These are phyloP conservation scores for Mastacembelus armatus DNA, from an alignment of 2,797 vertebrate species.

Conservation along the genomic window DNA sequence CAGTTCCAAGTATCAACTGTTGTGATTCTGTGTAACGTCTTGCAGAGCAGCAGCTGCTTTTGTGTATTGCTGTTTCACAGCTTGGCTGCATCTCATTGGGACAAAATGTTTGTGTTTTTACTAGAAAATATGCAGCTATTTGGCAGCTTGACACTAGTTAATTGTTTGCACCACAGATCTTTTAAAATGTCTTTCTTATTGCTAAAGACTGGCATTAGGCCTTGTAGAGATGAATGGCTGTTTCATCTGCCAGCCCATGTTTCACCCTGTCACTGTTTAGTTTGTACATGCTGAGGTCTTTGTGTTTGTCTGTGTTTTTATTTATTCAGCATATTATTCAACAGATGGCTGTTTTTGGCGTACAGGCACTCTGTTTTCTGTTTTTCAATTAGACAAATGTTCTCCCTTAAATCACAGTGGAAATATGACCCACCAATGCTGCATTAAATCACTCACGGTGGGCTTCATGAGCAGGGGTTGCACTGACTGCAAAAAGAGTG, in stretches of 20 bases:
- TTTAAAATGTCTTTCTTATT: neutral
- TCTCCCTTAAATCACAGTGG: constrained; percentile 15
- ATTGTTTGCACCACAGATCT: neutral
- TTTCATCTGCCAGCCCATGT: constrained; percentile 3
- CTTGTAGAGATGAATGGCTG: neutral
- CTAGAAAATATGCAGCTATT: constrained; percentile 3
- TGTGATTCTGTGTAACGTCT: neutral
- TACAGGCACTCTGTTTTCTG: constrained; percentile 6
- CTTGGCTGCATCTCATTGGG: neutral
- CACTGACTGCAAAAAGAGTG: neutral
- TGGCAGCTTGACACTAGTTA: neutral
- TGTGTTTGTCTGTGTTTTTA: constrained; percentile 35
- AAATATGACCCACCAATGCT: constrained; percentile 19
- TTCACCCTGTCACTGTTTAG: neutral
- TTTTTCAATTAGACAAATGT: constrained; percentile 16
- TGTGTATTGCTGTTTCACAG: constrained; percentile 2
- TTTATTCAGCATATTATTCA: constrained; percentile 8
- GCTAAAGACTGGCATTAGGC: constrained; percentile 12
- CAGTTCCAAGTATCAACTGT: constrained; percentile 5
- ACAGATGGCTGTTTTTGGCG: constrained; percentile 2
- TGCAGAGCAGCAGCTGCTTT: constrained; percentile 12
- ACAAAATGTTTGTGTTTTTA: neutral
- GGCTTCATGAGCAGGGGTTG: neutral
- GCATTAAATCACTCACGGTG: neutral
- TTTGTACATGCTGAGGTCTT: constrained; percentile 16